These are phyloP conservation scores for Heliconius nattereri DNA, from an alignment of 1,140 invertebrate species.

Conservation along the genomic window DNA sequence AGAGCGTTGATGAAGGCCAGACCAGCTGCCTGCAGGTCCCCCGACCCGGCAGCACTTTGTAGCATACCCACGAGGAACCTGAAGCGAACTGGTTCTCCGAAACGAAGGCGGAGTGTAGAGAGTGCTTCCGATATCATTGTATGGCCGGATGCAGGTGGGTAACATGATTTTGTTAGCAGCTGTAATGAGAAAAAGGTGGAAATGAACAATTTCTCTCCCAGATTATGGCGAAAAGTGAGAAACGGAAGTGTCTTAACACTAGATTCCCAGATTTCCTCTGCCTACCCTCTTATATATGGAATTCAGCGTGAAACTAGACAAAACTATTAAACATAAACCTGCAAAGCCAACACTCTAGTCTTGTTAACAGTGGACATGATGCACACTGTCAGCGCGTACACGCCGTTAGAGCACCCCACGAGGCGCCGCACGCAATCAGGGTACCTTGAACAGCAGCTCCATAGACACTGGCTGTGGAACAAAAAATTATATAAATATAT, in stretches of 20 bases:
- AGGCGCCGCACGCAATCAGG: slow-evolving; percentile 87
- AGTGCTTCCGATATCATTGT: slow-evolving; percentile 93
- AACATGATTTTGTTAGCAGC: slow-evolving; percentile 89
- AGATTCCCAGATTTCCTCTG: no score
- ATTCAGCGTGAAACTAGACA: no score
- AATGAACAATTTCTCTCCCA: no score
- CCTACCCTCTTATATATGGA: no score
- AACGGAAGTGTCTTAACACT: no score
- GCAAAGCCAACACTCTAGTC: slow-evolving; percentile 90
- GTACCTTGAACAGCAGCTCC: slow-evolving; percentile 88
- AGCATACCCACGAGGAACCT: slow-evolving; percentile 94
- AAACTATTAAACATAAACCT: slow-evolving; percentile 81
- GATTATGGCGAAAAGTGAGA: no score
- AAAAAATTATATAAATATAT: background rate
- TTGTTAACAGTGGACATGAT: slow-evolving; percentile 93
- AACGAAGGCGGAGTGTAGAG: slow-evolving; percentile 91
- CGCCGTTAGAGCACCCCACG: slow-evolving; percentile 89
- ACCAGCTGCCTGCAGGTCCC: slow-evolving; percentile 90
- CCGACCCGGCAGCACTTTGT: slow-evolving; percentile 85
- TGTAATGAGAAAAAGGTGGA: slow-evolving; percentile 59
- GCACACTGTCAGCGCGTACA: slow-evolving; percentile 93
- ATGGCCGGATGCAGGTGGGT: slow-evolving; percentile 87
- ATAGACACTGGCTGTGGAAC: slow-evolving; percentile 86
- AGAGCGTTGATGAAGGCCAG: slow-evolving; percentile 93
- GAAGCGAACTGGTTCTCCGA: slow-evolving; percentile 95